A percentile compares a stretch with the other conserved stretches of the same genome.
Conservation (phyloP, 2,888 invertebrate genomes). For the Heteromurus nitidus region DNA sequence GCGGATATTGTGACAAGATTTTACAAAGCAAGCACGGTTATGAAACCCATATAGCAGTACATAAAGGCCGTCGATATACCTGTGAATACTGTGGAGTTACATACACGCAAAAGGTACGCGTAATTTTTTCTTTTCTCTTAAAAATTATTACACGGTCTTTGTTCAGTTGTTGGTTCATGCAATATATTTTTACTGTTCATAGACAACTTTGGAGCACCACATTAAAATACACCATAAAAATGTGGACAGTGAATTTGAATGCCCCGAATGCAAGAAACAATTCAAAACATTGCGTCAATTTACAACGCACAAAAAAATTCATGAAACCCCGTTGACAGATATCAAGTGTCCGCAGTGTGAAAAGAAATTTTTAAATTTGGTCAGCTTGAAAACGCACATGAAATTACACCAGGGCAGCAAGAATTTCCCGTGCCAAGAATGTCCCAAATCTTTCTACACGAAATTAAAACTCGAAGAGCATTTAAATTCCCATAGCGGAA, state of each 20-base stretch:
- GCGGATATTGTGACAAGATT: slow-evolving; percentile 61
- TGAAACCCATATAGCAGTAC: slow-evolving; percentile 77
- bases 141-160: neutral
- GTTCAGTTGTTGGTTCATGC: neutral
- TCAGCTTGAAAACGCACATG: slow-evolving; percentile 51
- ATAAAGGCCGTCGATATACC: slow-evolving; percentile 75
- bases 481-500: slow-evolving; percentile 79
- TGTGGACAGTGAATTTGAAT: slow-evolving; percentile 74
- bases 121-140: neutral
- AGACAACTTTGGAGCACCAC: slow-evolving; percentile 68
- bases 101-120: slow-evolving; percentile 78
- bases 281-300: slow-evolving; percentile 74
- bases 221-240: slow-evolving; percentile 65
- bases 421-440: slow-evolving; percentile 59
- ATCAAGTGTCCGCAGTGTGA: slow-evolving; percentile 66
- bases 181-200: neutral
- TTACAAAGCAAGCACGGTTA: slow-evolving; percentile 76
- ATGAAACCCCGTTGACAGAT: slow-evolving; percentile 60
- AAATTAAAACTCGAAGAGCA: slow-evolving; percentile 76
- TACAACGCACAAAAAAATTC: slow-evolving; percentile 65
- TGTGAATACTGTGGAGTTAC: slow-evolving; percentile 80
- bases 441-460: slow-evolving; percentile 65
- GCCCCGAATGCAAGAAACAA: slow-evolving; percentile 78
- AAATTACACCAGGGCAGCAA: slow-evolving; percentile 49
- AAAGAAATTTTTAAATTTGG: slow-evolving; percentile 59